Base-by-base conservation (phyloP, 2,888 invertebrate genomes). In the Gymnosoma rotundatum region DNA sequence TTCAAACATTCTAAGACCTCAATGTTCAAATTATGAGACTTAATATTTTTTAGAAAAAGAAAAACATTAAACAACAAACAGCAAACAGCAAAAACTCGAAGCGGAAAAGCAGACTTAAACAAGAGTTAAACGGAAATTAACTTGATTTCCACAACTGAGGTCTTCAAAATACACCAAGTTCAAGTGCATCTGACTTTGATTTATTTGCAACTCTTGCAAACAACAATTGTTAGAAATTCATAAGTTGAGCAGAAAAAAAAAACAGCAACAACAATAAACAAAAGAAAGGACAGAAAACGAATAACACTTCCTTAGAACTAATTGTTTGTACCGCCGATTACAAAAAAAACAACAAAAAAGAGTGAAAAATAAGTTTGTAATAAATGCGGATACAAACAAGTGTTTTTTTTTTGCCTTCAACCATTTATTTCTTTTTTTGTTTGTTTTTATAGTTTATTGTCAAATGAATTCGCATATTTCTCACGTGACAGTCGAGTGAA, bases 391-490 rank as follows among this genome's bases (percentile, higher is more conserved):
- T 79, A 52, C 72, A 12, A 79, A 66, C 79, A 73, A 73, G 79
- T 79, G 79, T 60, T 66, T 66, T 54, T 72, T 16, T 4, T 38
- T 38, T 32, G 2, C 32, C 12, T 42, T 42, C 10, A 12, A n/a
- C 54, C 38, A 38, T 18, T 66, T 67, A 14, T 58, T 54, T 20
- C n/a, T n/a, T 25, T 58, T 32, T 25, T 25, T 25, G 4, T 4
- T 25, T 25, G 2, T 38, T 63, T 75, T 66, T 54, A 56, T 70
- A 64, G 36, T 72, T 75, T 61, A 73, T 76, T 76, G 63, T 58
- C 74, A 76, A 61, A 66, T 60, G 61, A 75, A 70, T 81, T 80
- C 83, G 80, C 83, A 78, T 84, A 84, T 78, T 84, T 84, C 78
- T 81, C 83, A 84, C 81, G 81, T 81, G 80, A 84, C 63, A 74